A percentile compares a stretch with the other conserved stretches of the same genome.
Evolutionary conservation across 1,140 invertebrate species (phyloP).

Genomic region (Zaprionus tsacasi): DNA sequence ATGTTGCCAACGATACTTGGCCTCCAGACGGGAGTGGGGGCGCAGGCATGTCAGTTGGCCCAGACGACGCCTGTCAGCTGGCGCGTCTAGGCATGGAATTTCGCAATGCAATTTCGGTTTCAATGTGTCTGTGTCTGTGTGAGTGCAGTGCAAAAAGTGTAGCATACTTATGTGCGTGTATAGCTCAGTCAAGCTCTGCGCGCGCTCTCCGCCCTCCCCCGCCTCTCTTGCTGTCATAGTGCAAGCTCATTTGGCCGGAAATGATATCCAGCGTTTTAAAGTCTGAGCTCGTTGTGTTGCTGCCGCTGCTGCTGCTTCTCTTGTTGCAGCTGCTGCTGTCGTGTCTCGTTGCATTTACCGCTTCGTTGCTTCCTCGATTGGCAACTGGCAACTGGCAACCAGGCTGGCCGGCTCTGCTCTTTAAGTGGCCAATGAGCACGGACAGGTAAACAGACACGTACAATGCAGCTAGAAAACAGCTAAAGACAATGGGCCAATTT

Average conservation of each 20-base stretch:
- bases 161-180: slow-evolving; percentile 44
- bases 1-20: slow-evolving; percentile 55
- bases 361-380: slow-evolving; percentile 74
- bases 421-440: slow-evolving; percentile 71
- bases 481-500: background rate
- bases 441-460: slow-evolving; percentile 29
- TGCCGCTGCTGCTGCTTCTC: slow-evolving; percentile 40
- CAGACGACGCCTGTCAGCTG: slow-evolving; percentile 69
- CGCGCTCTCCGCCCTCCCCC: background rate
- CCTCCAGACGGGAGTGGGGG: slow-evolving; percentile 32
- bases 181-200: slow-evolving; percentile 13
- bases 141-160: slow-evolving; percentile 36
- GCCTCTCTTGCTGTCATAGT: slow-evolving; percentile 21
- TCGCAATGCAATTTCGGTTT: slow-evolving; percentile 60
- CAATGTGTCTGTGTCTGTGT: slow-evolving; percentile 26
- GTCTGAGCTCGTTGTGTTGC: slow-evolving; percentile 47
- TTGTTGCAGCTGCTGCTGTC: slow-evolving; percentile 38
- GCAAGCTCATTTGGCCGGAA: slow-evolving; percentile 76
- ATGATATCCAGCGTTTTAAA: slow-evolving; percentile 67
- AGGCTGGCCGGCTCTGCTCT: slow-evolving; percentile 52
- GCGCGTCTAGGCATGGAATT: slow-evolving; percentile 64
- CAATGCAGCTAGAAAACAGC: background rate
- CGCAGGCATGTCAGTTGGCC: slow-evolving; percentile 56
- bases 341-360: slow-evolving; percentile 77
- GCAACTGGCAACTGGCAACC: slow-evolving; percentile 47